Evolutionary conservation across 2,797 vertebrate species (phyloP).

Genomic region (Gymnothorax javanicus): DNA sequence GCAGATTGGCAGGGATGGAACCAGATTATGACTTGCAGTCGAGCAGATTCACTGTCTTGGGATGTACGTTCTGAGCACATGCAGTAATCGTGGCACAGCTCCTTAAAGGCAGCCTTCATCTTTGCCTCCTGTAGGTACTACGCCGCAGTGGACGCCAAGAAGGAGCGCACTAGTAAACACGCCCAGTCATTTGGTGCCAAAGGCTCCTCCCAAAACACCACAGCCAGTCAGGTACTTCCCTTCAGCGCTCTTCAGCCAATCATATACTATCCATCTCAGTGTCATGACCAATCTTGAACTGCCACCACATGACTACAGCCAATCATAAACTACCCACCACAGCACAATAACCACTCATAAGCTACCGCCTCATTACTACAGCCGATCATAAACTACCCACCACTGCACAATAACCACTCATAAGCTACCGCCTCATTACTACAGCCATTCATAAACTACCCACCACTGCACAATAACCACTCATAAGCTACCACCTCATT

Average conservation of each 20-base stretch:
- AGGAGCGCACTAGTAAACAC: slow-evolving; percentile 87
- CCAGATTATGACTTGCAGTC: too few species aligned
- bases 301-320: not conserved
- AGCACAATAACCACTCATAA: too few species aligned
- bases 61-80: too few species aligned
- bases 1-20: too few species aligned
- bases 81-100: not conserved
- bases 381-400: too few species aligned
- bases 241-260: not conserved
- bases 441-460: too few species aligned
- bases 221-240: slow-evolving; percentile 69
- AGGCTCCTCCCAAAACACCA: slow-evolving; percentile 67
- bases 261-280: not conserved
- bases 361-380: too few species aligned
- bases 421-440: too few species aligned
- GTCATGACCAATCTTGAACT: not conserved
- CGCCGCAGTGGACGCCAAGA: slow-evolving; percentile 84
- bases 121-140: slow-evolving; percentile 75
- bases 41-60: too few species aligned
- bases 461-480: too few species aligned
- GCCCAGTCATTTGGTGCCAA: slow-evolving; percentile 90
- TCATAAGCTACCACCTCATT: too few species aligned
- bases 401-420: too few species aligned
- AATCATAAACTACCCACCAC: not conserved
- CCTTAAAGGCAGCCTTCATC: slow-evolving; percentile 6